Evolutionary conservation across 2,113 vertebrate genomes (phyloP), one percentile per base, ranked within the genome.

Genomic region (Macroglossus sobrinus): DNA sequence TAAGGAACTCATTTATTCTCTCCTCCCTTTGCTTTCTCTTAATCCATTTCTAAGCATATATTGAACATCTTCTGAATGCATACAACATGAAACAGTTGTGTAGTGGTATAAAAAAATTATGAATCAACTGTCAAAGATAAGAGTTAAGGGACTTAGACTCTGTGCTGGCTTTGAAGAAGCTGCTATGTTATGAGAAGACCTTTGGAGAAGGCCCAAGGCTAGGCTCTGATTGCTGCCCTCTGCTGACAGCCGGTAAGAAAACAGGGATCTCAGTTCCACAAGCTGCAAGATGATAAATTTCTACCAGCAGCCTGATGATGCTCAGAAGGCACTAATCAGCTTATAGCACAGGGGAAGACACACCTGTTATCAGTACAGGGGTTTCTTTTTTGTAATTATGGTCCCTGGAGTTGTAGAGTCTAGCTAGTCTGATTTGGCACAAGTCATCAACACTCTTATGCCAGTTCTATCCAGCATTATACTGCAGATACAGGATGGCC

Each of bases 11-110:
- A 45, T 80, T 80, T 79, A 38, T 93, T 82, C 45, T 75, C 50
- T 93, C 64, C 43, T 85, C 43, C 22, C 40, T 57, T 61, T 89
- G 59, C 24, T 89, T 95, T 50, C n/a, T 94, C 66, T 91, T 91
- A 75, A 75, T 76, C 75, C 28, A 81, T 82, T 96, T 76, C 30
- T 63, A 63, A 93, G 24, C 69, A 84, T 38, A 69, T 43, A 84
- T 33, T 78, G 24, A 69, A 78, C 45, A 94, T 68, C 18, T 64
- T 84, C 45, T 85, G 40, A 94, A 71, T 78, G 43, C 80, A 24
- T 69, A 50, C 47, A 45, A 61, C 16, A 35, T 50, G 71, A 84
- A 78, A 76, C 14, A 68, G 78, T 68, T 64, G 26, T 84, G 14
- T 91, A 89, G 40, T 66, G 14, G 38, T 47, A 59, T 47, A 84